A percentile compares a stretch with the other conserved stretches of the same genome.
Conservation (phyloP, 2,888 invertebrate genomes). For the Andrena marginata region DNA sequence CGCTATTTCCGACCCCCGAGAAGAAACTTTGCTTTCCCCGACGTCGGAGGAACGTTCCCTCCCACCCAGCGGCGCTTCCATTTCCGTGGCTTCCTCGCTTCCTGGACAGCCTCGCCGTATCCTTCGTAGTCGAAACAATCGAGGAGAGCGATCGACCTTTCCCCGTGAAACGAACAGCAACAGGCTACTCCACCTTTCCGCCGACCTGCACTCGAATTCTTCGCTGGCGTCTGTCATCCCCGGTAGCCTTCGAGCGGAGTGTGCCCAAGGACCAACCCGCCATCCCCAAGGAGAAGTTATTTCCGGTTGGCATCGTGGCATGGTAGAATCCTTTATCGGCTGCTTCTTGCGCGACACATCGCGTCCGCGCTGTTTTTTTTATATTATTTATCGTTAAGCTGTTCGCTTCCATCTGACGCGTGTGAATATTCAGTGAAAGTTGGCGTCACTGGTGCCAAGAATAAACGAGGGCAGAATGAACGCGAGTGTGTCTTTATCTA, state of each 20-base stretch:
- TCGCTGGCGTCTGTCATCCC: not conserved
- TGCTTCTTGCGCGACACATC: too few relatives aligned
- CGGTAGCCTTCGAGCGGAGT: not conserved
- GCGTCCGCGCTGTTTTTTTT: too few relatives aligned
- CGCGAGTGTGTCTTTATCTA: not conserved
- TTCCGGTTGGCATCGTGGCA: not conserved
- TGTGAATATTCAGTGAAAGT: too few relatives aligned
- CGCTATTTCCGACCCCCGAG: not conserved
- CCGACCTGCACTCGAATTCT: not conserved
- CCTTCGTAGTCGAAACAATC: not conserved
- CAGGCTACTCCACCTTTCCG: not conserved
- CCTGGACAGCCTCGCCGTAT: not conserved
- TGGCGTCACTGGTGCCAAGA: not conserved
- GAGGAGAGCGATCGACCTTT: not conserved
- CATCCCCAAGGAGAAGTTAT: not conserved
- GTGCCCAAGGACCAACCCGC: not conserved
- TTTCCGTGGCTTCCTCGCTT: not conserved
- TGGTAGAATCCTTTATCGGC: not conserved
- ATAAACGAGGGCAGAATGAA: not conserved
- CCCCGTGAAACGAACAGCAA: not conserved
- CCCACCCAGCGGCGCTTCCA: not conserved
- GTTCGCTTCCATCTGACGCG: too few relatives aligned
- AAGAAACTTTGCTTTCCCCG: not conserved
- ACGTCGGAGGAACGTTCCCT: not conserved
- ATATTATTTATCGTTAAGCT: too few relatives aligned